Base-by-base conservation (phyloP, 2,113 vertebrate species). In the Alethe castanea region DNA sequence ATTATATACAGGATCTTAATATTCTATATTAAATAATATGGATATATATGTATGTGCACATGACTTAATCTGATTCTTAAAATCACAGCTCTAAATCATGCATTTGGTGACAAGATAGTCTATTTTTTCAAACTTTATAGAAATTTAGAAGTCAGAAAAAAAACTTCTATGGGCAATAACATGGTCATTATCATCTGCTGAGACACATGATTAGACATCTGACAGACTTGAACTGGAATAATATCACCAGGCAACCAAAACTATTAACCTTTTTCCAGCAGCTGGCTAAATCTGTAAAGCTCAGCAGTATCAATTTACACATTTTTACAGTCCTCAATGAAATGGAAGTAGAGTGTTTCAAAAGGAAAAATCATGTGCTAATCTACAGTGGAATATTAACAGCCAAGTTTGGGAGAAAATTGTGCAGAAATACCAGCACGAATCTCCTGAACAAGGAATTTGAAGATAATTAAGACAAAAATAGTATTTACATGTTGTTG, bases 241-340 rank as follows among this genome's bases (percentile, higher is more conserved):
- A 54, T 87, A 87, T 89, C 69, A 87, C 66, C 73, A 94, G 91
- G 90, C 80, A 97, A 93, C 70, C 76, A 95, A 97, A 96, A 72
- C 61, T 88, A 95, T 95, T 96, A 96, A 96, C 87, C 84, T 95
- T 97, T 95, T 64, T 86, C 54, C 44, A 94, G 87, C 60, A 94
- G 71, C 77, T 95, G 88, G 53, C 33, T 91, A 86, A 94, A 90
- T 83, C 86, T 90, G 88, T 88, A 92, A 95, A 91, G 36, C 83
- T 91, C 88, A 89, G 81, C 73, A 81, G 42, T 69, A 80, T 88
- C 79, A 95, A 66, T 92, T 95, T 94, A 71, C 93, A 87, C 12
- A 16, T 96, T 92, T 95, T 52, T 89, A 85, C 48, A 81, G 52
- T 88, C 62, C 62, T 95, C 94, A 89, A 35, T 73, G 73, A 93